Evolutionary conservation across 2,113 vertebrate genomes (phyloP), one percentile per base, ranked within the genome.

Genomic region (Brachirus orientalis): DNA sequence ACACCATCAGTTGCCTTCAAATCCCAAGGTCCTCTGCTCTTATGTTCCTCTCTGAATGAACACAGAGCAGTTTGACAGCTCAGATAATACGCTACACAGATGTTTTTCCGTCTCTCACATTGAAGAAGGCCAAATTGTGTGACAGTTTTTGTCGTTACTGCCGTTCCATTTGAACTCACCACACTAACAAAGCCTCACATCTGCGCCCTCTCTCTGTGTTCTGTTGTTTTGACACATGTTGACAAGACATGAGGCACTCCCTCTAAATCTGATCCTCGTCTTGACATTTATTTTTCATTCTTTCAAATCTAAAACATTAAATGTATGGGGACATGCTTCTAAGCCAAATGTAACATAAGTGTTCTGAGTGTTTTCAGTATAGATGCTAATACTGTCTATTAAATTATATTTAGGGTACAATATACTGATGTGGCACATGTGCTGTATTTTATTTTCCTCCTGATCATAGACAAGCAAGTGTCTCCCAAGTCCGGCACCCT

Each of bases 401-500:
- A 46, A 46, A 46, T 19, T 1, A 11, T 6, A 28, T 28, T 0
- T 28, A 28, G 3, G 6, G 28, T 40, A 44, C 10, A 13, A 1
- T 28, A 19, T 7, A 8, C 6, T 16, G 12, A 13, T 10, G 3
- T 10, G 14, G 11, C 5, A 43, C 8, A 50, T 22, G 47, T 50
- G 10, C 19, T 1, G 11, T 11, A 4, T 36, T 54, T 35, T 22
- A 0, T 48, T 73, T 36, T 75, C 4, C 64, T 16, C 82, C 85
- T 0, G 38, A 0, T 89, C 89, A 69, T 92, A 98, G 97, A 99
- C 85, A 98, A 98, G 78, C 96, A 96, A 0, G 95, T 98, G 68
- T 98, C 98, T 7, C 98, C 98, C 35, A 98, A 98, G 78, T 98
- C 97, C 46, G 95, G 95, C 80, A 90, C 94, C 3, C 79, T 98